Conservation (phyloP, 2,113 vertebrate genomes). For the Argyrosomus japonicus region DNA sequence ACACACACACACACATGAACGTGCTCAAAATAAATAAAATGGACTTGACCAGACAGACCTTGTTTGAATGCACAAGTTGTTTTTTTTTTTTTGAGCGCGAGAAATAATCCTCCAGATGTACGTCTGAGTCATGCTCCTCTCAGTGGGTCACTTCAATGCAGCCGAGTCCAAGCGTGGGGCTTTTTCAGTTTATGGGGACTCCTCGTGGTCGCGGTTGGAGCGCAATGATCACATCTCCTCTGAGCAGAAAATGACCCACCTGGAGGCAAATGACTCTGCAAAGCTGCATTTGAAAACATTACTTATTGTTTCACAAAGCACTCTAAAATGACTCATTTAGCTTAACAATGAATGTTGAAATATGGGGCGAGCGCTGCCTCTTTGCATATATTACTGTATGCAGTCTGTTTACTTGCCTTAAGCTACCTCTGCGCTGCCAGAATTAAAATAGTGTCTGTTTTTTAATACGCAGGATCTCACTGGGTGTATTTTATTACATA, state of each 20-base stretch:
- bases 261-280: constrained; percentile 38
- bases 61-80: background rate
- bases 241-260: constrained; percentile 31
- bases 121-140: constrained; percentile 42
- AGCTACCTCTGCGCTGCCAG: background rate
- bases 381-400: constrained; percentile 29
- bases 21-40: background rate
- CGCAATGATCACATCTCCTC: constrained; percentile 3
- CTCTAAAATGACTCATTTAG: constrained; percentile 39
- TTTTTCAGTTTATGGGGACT: constrained; percentile 23
- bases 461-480: background rate
- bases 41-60: background rate
- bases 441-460: constrained; percentile 11
- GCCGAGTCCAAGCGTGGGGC: background rate
- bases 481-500: constrained; percentile 6
- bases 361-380: constrained; percentile 2
- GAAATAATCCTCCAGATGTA: constrained; percentile 39
- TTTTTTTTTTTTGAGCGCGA: background rate
- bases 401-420: constrained; percentile 28
- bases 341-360: constrained; percentile 22
- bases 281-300: constrained; percentile 26
- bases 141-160: background rate
- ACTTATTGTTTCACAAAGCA: constrained; percentile 42
- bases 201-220: constrained; percentile 40
- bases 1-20: background rate